These are phyloP conservation scores for Zelleria hepariella DNA, from an alignment of 2,888 invertebrate species.

Conservation along the genomic window DNA sequence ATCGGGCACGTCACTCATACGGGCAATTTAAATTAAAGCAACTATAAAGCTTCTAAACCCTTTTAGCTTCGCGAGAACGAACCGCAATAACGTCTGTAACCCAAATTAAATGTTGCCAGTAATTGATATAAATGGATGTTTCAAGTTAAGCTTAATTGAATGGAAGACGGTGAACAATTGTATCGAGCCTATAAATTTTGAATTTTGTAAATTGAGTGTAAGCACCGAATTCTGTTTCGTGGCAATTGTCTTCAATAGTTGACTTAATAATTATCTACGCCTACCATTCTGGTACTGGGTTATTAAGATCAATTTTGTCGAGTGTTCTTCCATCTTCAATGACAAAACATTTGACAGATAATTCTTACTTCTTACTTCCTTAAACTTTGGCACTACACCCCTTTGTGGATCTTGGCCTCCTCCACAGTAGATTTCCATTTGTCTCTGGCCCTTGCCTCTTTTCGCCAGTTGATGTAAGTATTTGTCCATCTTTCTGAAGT, in stretches of 20 bases:
- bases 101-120: constrained; percentile 58
- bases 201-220: constrained; percentile 2
- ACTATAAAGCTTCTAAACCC: constrained; percentile 56
- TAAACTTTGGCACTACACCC: too few relatives aligned
- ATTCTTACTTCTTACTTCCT: too few relatives aligned
- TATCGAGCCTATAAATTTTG: constrained; percentile 15
- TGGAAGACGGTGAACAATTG: constrained; percentile 34
- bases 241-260: not conserved
- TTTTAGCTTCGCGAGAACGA: constrained; percentile 26
- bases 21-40: constrained; percentile 30
- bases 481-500: too few relatives aligned
- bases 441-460: too few relatives aligned
- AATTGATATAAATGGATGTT: constrained; percentile 70
- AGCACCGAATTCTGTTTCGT: not conserved
- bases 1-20: constrained; percentile 21
- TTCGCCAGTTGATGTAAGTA: too few relatives aligned
- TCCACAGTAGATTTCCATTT: too few relatives aligned
- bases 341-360: too few relatives aligned
- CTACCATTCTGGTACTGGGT: too few relatives aligned
- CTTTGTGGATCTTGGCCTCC: too few relatives aligned
- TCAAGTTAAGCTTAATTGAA: constrained; percentile 63
- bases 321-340: too few relatives aligned
- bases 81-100: constrained; percentile 55
- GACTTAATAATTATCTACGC: not conserved
- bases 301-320: too few relatives aligned